Percentiles rank a stretch among this genome's conserved stretches.
phyloP scores from a whole-genome alignment of 2,888 invertebrate species.

The Eupeodes luniger region DNA sequence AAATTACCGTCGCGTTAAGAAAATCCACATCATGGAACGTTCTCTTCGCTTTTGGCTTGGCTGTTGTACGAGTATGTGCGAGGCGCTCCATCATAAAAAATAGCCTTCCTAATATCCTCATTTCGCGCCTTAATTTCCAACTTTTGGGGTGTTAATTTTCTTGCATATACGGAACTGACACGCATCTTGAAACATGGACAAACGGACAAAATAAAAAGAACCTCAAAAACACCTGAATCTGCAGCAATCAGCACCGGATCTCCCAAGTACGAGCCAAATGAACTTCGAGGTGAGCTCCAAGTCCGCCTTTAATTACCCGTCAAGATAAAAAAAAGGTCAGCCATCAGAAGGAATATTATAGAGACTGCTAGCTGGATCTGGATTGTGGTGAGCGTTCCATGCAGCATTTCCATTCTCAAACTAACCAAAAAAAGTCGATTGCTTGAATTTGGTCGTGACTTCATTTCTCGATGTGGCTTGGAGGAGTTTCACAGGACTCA shows the following conservation, averaged over 20 bases:
- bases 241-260: conserved; percentile 68
- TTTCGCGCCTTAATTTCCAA: conserved; percentile 71
- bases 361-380: neutral
- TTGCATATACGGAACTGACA: conserved; percentile 63
- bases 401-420: conserved; percentile 53
- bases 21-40: conserved; percentile 61
- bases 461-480: conserved; percentile 57
- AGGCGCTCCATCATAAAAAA: conserved; percentile 51
- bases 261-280: conserved; percentile 65
- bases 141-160: conserved; percentile 74
- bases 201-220: conserved; percentile 5
- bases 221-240: conserved; percentile 50
- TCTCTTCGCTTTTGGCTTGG: neutral
- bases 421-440: conserved; percentile 60
- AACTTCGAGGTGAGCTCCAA: conserved; percentile 71
- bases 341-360: conserved; percentile 10
- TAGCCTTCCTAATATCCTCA: conserved; percentile 70
- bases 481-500: conserved; percentile 64
- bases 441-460: conserved; percentile 68
- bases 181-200: conserved; percentile 29
- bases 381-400: conserved; percentile 10
- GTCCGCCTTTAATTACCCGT: conserved; percentile 78
- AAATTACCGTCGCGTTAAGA: conserved; percentile 68
- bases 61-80: neutral
- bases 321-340: conserved; percentile 75